A percentile compares a stretch with the other conserved stretches of the same genome.
Evolutionary conservation across 2,113 vertebrate genomes (phyloP).

Genomic region (Cathartes aura): DNA sequence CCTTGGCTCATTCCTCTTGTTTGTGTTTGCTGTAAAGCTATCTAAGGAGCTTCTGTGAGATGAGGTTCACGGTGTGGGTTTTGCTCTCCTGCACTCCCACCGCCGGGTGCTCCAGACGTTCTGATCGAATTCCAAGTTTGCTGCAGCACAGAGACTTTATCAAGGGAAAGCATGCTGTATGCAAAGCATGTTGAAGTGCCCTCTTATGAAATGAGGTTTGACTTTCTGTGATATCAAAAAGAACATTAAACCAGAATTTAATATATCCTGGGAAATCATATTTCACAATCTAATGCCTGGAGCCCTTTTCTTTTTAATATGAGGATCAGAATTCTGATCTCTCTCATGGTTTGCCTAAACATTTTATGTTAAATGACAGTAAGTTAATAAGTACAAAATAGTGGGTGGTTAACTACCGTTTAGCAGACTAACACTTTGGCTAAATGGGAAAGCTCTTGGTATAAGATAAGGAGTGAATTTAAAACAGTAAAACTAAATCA

Average conservation of each 20-base stretch:
- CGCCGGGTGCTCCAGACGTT: neutral
- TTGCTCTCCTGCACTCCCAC: slow-evolving; percentile 11
- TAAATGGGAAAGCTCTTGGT: slow-evolving; percentile 28
- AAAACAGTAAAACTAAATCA: slow-evolving; percentile 24
- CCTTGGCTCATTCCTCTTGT: neutral
- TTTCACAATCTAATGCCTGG: slow-evolving; percentile 56
- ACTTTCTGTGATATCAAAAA: slow-evolving; percentile 59
- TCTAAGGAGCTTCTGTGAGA: slow-evolving; percentile 23
- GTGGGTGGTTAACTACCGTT: slow-evolving; percentile 29
- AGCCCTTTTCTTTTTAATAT: slow-evolving; percentile 53
- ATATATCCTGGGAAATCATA: slow-evolving; percentile 63
- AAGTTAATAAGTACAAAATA: slow-evolving; percentile 41
- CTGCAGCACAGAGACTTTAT: slow-evolving; percentile 14
- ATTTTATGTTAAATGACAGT: slow-evolving; percentile 44
- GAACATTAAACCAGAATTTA: slow-evolving; percentile 52
- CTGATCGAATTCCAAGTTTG: slow-evolving; percentile 50
- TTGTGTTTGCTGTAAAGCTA: slow-evolving; percentile 28
- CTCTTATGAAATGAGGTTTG: slow-evolving; percentile 47
- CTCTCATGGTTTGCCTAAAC: slow-evolving; percentile 59
- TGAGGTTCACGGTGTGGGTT: neutral
- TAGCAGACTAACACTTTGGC: neutral
- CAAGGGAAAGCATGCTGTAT: slow-evolving; percentile 13
- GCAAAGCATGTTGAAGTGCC: slow-evolving; percentile 3
- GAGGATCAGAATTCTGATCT: slow-evolving; percentile 54
- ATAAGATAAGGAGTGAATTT: neutral